Base-by-base conservation (phyloP, 2,888 invertebrate species). In the Sinohyriopsis cumingii region DNA sequence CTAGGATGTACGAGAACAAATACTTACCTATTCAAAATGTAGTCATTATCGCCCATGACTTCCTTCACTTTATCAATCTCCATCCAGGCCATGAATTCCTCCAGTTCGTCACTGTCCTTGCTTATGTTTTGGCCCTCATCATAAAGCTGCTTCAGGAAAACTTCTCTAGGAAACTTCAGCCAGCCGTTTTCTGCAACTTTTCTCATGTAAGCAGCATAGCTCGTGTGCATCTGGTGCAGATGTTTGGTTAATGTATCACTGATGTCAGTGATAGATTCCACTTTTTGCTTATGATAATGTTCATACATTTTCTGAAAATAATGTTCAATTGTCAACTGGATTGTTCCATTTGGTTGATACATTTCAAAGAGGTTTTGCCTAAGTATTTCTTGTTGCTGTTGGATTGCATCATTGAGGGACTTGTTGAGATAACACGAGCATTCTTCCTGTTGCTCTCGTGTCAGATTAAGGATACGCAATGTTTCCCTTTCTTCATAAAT, bases 11-110 rank as follows among this genome's bases (percentile, higher is more conserved):
- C 28, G 28, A 33, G 28, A 9, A 24, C 45, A 20, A 28, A 25
- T 25, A 22, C 53, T 54, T 18, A 84, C 84, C 82, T 82, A 45
- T 73, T 69, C 60, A 79, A 70, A 6, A 83, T 67, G 15, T 75
- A 76, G 9, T 83, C 76, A 24, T 75, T 77, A 24, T 82, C 73
- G 12, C 72, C 72, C 19, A 85, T 67, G 57, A 86, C 72, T 28
- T 83, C 82, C 59, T 82, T 78, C 12, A 83, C 81, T 62, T 85
- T 85, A 70, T 86, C 86, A n/a, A 87, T 79, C 75, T 84, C 83
- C 59, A 87, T 69, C 87, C 86, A 86, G 9, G 77, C 69, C 63
- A 86, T 73, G 66, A 86, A 85, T 55, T 79, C 79, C 9, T 79
- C 70, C 57, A 85, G 73, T 22, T 79, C 72, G 74, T 61, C 76